A percentile compares a stretch with the other conserved stretches of the same genome.
phyloP scores from a whole-genome alignment of 2,888 invertebrate genomes.

The Harpalus rufipes region DNA sequence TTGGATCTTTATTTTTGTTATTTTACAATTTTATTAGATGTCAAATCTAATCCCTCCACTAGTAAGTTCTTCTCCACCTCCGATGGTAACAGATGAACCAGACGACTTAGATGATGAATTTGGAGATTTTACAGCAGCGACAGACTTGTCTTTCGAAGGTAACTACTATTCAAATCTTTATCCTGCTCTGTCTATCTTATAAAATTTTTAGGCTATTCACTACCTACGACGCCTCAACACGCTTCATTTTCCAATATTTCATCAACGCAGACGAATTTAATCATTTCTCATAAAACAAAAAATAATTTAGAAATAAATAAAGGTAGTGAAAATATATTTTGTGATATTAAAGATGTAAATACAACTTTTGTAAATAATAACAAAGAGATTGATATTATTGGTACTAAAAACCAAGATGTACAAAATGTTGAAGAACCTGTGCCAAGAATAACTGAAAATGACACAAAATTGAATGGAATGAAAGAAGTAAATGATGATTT shows the following conservation, averaged over 20 bases:
- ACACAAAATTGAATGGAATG: not conserved
- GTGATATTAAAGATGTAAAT: constrained; percentile 65
- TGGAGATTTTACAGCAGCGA: constrained; percentile 80
- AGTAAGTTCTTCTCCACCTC: constrained; percentile 80
- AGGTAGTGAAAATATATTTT: constrained; percentile 66
- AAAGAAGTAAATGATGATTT: constrained; percentile 13
- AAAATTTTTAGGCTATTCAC: constrained; percentile 69
- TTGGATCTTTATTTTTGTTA: not conserved
- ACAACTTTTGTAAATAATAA: constrained; percentile 55
- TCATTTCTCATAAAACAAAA: constrained; percentile 68
- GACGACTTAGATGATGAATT: constrained; percentile 79
- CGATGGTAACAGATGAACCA: constrained; percentile 77
- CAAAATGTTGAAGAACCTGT: not conserved
- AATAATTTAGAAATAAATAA: constrained; percentile 57
- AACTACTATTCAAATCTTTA: constrained; percentile 56
- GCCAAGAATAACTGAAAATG: constrained; percentile 29
- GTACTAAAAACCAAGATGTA: constrained; percentile 10
- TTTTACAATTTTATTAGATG: constrained; percentile 72
- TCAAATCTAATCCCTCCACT: constrained; percentile 80
- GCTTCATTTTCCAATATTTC: constrained; percentile 68
- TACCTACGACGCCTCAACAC: constrained; percentile 71
- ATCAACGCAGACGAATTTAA: constrained; percentile 68
- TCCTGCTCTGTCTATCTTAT: not conserved
- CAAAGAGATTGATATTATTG: constrained; percentile 15
- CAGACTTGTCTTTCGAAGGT: constrained; percentile 74